A percentile compares a stretch with the other conserved stretches of the same genome.
Conservation (phyloP, 2,113 vertebrate genomes). For the Geococcyx californianus region DNA sequence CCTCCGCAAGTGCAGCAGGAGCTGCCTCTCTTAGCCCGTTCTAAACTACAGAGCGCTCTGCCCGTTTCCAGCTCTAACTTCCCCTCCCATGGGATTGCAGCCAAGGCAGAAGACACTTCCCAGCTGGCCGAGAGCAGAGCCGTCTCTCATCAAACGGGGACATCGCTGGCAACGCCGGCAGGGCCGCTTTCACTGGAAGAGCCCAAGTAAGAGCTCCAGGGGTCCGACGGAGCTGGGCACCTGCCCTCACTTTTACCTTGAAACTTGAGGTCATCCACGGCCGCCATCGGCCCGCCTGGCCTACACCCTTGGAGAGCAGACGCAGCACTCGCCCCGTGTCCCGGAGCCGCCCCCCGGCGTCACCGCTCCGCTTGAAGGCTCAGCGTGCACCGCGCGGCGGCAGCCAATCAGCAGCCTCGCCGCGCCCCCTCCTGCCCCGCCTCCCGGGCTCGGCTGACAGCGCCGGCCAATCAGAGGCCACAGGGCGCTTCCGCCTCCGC, state of each 20-base stretch:
- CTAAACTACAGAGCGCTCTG: neutral
- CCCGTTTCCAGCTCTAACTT: neutral
- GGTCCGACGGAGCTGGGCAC: accelerated
- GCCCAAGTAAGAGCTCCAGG: neutral
- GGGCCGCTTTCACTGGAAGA: accelerated
- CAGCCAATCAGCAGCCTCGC: neutral
- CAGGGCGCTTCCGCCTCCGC: neutral
- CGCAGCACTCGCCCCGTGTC: too few relatives aligned
- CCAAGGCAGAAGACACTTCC: accelerated
- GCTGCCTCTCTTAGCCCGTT: neutral
- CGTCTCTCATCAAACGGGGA: accelerated
- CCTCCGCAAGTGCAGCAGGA: neutral
- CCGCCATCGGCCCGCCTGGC: conserved; percentile 73
- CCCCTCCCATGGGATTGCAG: accelerated
- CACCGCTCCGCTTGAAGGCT: too few relatives aligned
- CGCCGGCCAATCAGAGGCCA: neutral
- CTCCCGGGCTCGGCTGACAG: accelerated
- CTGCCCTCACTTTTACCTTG: conserved; percentile 63
- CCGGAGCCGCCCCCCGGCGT: too few relatives aligned
- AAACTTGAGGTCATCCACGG: conserved; percentile 80
- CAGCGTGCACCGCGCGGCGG: too few relatives aligned
- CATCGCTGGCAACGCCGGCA: accelerated
- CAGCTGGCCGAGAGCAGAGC: accelerated
- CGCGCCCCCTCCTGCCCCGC: neutral
- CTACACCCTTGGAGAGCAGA: too few relatives aligned